Base-by-base conservation (phyloP, 2,888 invertebrate species). In the Augiades crinisus region DNA sequence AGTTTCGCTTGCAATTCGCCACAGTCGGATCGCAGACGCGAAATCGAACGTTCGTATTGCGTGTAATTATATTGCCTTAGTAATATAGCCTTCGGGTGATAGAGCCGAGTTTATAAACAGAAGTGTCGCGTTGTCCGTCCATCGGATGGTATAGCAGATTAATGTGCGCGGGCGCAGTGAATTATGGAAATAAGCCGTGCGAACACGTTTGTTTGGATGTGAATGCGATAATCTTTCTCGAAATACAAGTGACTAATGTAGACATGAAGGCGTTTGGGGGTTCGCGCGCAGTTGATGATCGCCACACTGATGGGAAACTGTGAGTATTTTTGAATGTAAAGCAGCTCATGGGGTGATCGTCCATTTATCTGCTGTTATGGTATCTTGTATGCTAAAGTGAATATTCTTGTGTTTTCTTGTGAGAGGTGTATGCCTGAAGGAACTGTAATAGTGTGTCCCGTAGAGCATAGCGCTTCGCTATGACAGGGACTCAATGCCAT, bases 281-380 rank as follows among this genome's bases (percentile, higher is more conserved):
- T 62, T 70, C 60, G 63, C 60, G 70, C 73, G 75, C 73, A 67
- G 67, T 78, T 67, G 69, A 80, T 80, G 80, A 72, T 70, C 64
- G 67, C 68, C 60, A 61, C 65, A 78, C 82, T 75, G 72, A 89
- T 89, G 88, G 88, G 88, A 78, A 87, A 87, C 71, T 89, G 88
- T 89, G 61, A 82, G 88, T 86, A 62, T 44, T 37, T 36, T 31
- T 47, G 22, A 3, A n/a, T n/a, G n/a, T n/a, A n/a, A n/a, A n/a
- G n/a, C n/a, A n/a, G n/a, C n/a, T n/a, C n/a, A n/a, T n/a, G n/a
- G n/a, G n/a, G n/a, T n/a, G n/a, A n/a, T n/a, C n/a, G n/a, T n/a
- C n/a, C n/a, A n/a, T n/a, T n/a, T n/a, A n/a, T n/a, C n/a, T n/a
- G n/a, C n/a, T n/a, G n/a, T n/a, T n/a, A n/a, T n/a, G n/a, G n/a